Base-by-base conservation (phyloP, 2,888 invertebrate species). In the Enoplolaimus lenunculus region DNA sequence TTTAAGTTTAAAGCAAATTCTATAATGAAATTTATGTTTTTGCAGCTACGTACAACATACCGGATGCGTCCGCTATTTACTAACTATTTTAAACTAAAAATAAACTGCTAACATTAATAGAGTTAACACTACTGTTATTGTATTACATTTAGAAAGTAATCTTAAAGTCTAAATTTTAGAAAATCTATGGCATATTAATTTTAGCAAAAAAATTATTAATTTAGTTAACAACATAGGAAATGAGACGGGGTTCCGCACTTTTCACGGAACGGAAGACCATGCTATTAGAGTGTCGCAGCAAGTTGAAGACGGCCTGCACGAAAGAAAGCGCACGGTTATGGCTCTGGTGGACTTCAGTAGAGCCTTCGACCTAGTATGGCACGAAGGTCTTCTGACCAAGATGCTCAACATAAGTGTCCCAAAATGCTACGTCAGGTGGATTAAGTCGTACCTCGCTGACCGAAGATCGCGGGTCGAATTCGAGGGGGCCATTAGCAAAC, bases 371-470 rank as follows among this genome's bases (percentile, higher is more conserved):
- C 16, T n/a, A 16, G 57, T 57, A 57, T 57, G 57, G 57, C 57
- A 57, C 57, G 16, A 57, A 57, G 57, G 57, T n/a, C 57, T 57
- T 16, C 57, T 57, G n/a, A 21, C 16, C 16, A 57, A 57, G 57
- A 57, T 57, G 57, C 57, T 57, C 16, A 57, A 57, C 16, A 57
- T 57, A n/a, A n/a, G 57, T n/a, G 57, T 57, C 57, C 57, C 57
- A n/a, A n/a, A 57, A 57, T 57, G 57, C 57, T 57, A 57, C 57
- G 57, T 57, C 57, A 16, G n/a, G 57, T 57, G 57, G 57, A 21
- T 57, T 57, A 16, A n/a, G 16, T 57, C 57, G 16, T 57, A 21
- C 57, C 57, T 57, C 16, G 16, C n/a, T 21, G 57, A 57, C n/a
- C 57, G 57, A 16, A 16, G 57, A 16, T 57, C 16, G 16, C 16